phyloP scores from a whole-genome alignment of 2,797 vertebrate species.

The Craterocephalus amniculus region DNA sequence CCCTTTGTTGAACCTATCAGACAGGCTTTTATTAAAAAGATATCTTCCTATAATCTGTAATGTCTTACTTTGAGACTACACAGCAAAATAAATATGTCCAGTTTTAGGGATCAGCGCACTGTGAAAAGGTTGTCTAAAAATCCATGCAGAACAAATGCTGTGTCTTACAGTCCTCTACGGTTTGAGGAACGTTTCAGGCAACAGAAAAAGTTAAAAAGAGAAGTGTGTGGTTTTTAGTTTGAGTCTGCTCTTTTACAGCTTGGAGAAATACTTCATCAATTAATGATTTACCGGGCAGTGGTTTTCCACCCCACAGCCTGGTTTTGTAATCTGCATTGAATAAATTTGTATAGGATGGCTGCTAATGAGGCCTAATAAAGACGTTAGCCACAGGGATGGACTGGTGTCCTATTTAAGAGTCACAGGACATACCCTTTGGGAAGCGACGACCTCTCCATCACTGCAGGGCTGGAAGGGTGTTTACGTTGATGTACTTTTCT shows the following conservation, averaged over 20 bases:
- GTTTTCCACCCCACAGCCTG: constrained; percentile 73
- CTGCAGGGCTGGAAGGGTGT: constrained; percentile 40
- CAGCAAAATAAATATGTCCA: constrained; percentile 46
- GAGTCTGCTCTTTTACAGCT: constrained; percentile 39
- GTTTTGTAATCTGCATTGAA: constrained; percentile 74
- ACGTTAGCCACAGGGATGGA: constrained; percentile 66
- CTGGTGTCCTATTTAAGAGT: constrained; percentile 70
- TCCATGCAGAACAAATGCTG: constrained; percentile 3
- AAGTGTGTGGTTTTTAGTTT: constrained; percentile 41
- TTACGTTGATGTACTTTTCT: constrained; percentile 60
- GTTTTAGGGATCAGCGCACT: constrained; percentile 35
- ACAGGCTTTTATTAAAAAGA: constrained; percentile 47
- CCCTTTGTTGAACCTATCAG: constrained; percentile 53
- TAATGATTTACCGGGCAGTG: constrained; percentile 73
- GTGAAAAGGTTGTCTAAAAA: constrained; percentile 61
- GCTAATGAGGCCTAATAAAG: constrained; percentile 80
- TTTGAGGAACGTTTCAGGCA: constrained; percentile 35
- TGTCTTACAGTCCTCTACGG: constrained; percentile 4
- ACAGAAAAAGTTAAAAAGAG: not conserved
- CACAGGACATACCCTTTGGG: constrained; percentile 61
- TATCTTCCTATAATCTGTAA: constrained; percentile 14
- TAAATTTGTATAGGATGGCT: constrained; percentile 75
- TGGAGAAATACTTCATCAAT: constrained; percentile 69
- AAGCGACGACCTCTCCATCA: constrained; percentile 54
- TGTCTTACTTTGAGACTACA: constrained; percentile 41